phyloP scores from a whole-genome alignment of 2,797 vertebrate genomes.

The Scyliorhinus canicula region DNA sequence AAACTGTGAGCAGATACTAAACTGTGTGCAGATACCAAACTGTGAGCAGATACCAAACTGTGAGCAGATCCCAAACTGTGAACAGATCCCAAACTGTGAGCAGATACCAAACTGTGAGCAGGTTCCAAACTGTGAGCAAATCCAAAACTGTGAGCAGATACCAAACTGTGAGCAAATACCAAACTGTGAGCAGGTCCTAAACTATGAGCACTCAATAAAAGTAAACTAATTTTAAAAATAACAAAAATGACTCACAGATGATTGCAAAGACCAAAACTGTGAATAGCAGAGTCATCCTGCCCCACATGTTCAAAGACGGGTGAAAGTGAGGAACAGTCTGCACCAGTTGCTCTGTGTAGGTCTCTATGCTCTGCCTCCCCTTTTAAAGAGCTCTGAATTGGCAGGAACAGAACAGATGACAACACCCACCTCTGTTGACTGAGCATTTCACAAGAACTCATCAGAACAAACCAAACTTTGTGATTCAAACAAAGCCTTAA shows the following conservation, averaged over 20 bases:
- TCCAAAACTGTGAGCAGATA: too few relatives aligned
- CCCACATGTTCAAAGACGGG: not conserved
- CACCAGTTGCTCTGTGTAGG: not conserved
- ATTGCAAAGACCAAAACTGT: not conserved
- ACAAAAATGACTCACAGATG: conserved; percentile 3
- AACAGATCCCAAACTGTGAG: too few relatives aligned
- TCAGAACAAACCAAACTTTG: not conserved
- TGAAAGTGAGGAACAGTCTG: not conserved
- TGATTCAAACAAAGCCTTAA: not conserved
- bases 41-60: too few relatives aligned
- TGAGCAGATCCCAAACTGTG: too few relatives aligned
- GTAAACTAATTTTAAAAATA: not conserved
- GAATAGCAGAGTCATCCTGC: not conserved
- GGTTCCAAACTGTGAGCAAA: too few relatives aligned
- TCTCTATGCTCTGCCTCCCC: too few relatives aligned
- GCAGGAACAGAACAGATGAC: not conserved
- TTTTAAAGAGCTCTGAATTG: not conserved
- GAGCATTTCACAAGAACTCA: not conserved
- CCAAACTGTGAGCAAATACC: not conserved
- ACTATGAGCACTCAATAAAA: not conserved
- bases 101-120: too few relatives aligned
- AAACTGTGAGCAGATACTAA: too few relatives aligned
- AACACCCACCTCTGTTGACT: not conserved
- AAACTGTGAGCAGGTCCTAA: too few relatives aligned
- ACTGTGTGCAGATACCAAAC: too few relatives aligned